These are phyloP conservation scores for Nymphalis urticae DNA, from an alignment of 2,888 invertebrate species.

Conservation along the genomic window DNA sequence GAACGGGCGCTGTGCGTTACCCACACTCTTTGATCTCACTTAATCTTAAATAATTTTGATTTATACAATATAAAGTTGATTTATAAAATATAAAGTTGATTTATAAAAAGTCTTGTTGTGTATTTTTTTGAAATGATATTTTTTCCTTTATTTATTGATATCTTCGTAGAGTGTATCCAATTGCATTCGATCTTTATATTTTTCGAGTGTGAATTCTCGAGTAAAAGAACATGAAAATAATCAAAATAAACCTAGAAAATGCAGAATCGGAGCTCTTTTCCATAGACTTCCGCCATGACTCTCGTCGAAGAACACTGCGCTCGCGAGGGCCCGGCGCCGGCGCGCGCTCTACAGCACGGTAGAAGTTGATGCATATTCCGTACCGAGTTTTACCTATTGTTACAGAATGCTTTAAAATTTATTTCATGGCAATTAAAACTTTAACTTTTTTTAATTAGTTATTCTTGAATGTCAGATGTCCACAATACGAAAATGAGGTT, in stretches of 20 bases:
- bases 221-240: conserved; percentile 35
- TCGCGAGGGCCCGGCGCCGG: conserved; percentile 70
- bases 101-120: too few species aligned
- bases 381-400: conserved; percentile 91
- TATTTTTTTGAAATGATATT: too few species aligned
- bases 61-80: too few species aligned
- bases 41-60: background rate
- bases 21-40: conserved; percentile 17
- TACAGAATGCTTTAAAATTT: background rate
- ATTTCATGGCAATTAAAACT: background rate
- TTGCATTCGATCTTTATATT: too few species aligned
- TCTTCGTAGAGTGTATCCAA: too few species aligned
- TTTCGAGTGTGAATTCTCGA: too few species aligned
- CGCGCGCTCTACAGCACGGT: conserved; percentile 92
- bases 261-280: conserved; percentile 96
- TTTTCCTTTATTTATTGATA: too few species aligned
- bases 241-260: conserved; percentile 90
- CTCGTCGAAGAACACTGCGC: conserved; percentile 84
- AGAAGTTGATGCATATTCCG: conserved; percentile 99
- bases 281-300: conserved; percentile 95
- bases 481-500: too few species aligned
- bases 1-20: conserved; percentile 55
- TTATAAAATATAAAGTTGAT: too few species aligned
- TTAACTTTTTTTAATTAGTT: background rate
- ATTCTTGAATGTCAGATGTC: background rate